These are phyloP conservation scores for Leptopilina clavipes DNA, from an alignment of 1,140 invertebrate genomes.

Conservation along the genomic window DNA sequence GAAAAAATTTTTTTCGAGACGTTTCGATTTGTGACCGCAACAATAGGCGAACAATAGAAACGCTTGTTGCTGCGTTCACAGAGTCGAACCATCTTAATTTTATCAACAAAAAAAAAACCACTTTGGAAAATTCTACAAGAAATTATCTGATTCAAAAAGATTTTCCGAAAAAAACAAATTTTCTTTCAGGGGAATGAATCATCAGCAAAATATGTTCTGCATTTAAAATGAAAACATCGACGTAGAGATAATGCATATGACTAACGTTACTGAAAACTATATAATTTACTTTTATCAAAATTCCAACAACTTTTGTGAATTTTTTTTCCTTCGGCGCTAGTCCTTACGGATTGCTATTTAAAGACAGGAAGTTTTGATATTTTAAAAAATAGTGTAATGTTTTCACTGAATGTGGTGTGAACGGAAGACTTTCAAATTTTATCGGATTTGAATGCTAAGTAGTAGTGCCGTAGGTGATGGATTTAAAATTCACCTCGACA, in stretches of 20 bases:
- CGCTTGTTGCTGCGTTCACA: constrained; percentile 69
- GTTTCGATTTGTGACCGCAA: constrained; percentile 74
- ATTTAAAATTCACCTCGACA: constrained; percentile 63
- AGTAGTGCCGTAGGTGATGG: constrained; percentile 73
- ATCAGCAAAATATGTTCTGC: neutral
- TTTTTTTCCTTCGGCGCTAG: neutral
- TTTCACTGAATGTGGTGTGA: neutral
- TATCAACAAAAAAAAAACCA: constrained; percentile 24
- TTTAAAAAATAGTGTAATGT: neutral
- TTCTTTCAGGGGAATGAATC: too few relatives aligned
- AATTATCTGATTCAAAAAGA: too few relatives aligned
- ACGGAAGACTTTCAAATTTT: constrained; percentile 6
- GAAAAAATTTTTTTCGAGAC: constrained; percentile 45
- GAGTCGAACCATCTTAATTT: constrained; percentile 61
- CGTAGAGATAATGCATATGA: neutral
- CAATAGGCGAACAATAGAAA: constrained; percentile 62
- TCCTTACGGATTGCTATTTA: neutral
- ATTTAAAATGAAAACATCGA: neutral
- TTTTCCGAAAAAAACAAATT: too few relatives aligned
- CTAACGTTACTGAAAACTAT: neutral
- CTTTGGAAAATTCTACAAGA: too few relatives aligned
- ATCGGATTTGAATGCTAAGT: constrained; percentile 65
- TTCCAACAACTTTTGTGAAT: neutral
- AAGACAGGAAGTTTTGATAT: neutral
- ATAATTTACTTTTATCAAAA: neutral